These are phyloP conservation scores for Plestiodon gilberti DNA, from an alignment of 2,113 vertebrate genomes.

Conservation along the genomic window DNA sequence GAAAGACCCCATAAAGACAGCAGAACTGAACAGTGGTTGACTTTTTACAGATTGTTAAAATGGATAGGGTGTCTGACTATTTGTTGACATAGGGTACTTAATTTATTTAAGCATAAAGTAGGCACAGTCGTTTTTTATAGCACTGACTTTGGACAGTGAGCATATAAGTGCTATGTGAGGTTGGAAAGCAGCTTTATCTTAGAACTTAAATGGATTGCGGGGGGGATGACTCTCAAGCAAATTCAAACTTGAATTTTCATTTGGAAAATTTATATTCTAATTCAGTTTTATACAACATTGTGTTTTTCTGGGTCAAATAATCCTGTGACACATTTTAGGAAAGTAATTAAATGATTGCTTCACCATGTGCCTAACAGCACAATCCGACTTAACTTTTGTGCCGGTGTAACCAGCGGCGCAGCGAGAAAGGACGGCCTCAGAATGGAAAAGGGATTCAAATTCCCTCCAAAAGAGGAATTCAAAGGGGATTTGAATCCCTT, in stretches of 20 bases:
- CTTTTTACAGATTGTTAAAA: conserved; percentile 64
- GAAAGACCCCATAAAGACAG: conserved; percentile 62
- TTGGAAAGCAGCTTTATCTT: background rate
- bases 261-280: background rate
- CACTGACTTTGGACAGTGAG: background rate
- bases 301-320: background rate
- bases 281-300: background rate
- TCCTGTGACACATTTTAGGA: background rate
- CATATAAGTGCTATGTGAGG: background rate
- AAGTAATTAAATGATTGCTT: background rate
- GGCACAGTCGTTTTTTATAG: background rate
- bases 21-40: conserved; percentile 60
- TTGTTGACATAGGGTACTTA: conserved; percentile 19
- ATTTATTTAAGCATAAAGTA: conserved; percentile 5
- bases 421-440: too few species aligned
- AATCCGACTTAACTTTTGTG: too few species aligned
- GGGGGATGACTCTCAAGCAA: background rate
- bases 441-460: too few species aligned
- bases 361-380: too few species aligned
- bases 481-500: too few species aligned
- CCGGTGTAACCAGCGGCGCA: too few species aligned
- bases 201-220: background rate
- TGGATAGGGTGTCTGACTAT: conserved; percentile 33
- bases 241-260: background rate
- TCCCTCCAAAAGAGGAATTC: too few species aligned